Evolutionary conservation across 30 jellyfish, hydroid and myxozoan species (phyloP), one percentile per base, ranked within the genome.

Genomic region (Cassiopea xamachana): DNA sequence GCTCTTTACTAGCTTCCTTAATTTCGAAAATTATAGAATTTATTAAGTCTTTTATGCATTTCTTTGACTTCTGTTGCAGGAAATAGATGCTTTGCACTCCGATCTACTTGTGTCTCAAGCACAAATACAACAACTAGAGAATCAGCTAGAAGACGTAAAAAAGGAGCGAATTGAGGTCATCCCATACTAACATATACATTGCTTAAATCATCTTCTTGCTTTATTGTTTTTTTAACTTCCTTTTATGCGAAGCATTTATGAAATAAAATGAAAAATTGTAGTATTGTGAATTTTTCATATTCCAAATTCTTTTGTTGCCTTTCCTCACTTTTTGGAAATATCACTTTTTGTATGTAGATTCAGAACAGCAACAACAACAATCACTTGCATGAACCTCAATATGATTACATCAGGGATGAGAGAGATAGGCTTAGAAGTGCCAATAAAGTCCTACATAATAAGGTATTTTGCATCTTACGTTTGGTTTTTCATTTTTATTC

Each of bases 31-130:
- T 27, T 27, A 27, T 27, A 27, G 39, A 27, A 27, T 27, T 27
- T 27, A 27, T 27, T 0, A 27, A 27, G 39, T 13, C 15, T 67
- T 15, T 3, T 67, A 5, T 14, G 15, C 76, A 67, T 16, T 4
- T 71, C 39, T 71, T 5, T 39, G 39, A 71, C 1, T 14, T 10
- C 69, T 27, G 39, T 85, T 83, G 49, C 91, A 94, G 98, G 81
- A 94, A 69, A 75, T 94, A 7, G 97, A 91, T 68, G 84, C 96
- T 10, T 50, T 90, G 14, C 97, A 87, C 80, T 86, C 99, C 19
- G 99, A 95, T 79, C 84, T 95, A 73, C 95, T 91, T 1, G 97
- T 91, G 60, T 83, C 97, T 7, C 99, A 95, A 88, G 97, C 98
- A 43, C 71, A 60, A 44, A 92, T 95, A 19, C 86, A 81, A 27